Conservation (phyloP, 2,113 vertebrate species). For the Ivindomyrus marchei region DNA sequence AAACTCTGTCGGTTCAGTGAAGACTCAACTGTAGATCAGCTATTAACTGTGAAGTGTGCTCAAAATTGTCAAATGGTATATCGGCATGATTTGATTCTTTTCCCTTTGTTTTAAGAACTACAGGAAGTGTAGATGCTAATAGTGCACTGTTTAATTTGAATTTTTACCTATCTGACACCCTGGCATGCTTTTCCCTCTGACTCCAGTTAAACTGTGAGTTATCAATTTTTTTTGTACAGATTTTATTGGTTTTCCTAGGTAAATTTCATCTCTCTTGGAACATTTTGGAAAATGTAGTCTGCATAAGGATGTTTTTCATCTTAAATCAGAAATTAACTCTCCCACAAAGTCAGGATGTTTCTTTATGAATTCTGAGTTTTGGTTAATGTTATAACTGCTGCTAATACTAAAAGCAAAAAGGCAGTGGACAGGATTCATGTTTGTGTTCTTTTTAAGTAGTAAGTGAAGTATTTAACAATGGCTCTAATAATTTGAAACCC, state of each 20-base stretch:
- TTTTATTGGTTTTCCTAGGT: not conserved
- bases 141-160: too few species aligned
- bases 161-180: too few species aligned
- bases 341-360: not conserved
- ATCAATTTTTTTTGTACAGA: not conserved
- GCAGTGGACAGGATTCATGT: not conserved
- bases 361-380: not conserved
- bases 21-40: too few species aligned
- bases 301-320: not conserved
- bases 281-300: not conserved
- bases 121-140: too few species aligned
- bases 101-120: too few species aligned
- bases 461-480: not conserved
- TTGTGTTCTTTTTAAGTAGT: not conserved
- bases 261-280: not conserved
- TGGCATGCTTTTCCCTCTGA: not conserved
- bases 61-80: too few species aligned
- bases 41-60: too few species aligned
- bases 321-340: not conserved
- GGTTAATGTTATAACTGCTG: not conserved
- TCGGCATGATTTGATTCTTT: too few species aligned
- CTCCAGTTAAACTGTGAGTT: not conserved
- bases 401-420: not conserved
- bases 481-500: not conserved
- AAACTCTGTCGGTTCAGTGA: not conserved